Evolutionary conservation across 2,797 vertebrate species (phyloP), one percentile per base, ranked within the genome.

Genomic region (Chelon auratus): DNA sequence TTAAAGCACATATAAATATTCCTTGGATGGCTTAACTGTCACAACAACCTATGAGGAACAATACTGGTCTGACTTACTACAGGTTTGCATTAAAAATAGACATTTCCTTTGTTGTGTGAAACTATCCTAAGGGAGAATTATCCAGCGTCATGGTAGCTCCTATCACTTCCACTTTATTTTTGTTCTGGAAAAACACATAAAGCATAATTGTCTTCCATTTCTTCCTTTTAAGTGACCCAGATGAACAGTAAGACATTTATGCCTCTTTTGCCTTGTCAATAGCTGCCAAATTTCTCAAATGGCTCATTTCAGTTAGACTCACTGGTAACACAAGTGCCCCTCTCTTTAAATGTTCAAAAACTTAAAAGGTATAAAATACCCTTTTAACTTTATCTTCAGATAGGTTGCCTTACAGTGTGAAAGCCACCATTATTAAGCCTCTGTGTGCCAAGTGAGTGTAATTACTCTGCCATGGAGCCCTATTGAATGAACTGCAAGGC

Each of bases 381-480:
- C 24, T 26, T 26, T 26, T 26, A 33, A 7, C 6, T 33, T 8
- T 33, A 33, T 6, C 30, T 33, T 33, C 5, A 33, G 30, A 33
- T 33, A 33, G 30, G 30, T 33, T 33, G 30, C 30, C 30, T 33
- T 33, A 33, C 30, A 33, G 9, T 77, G 12, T 65, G 45, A 80
- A 71, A 70, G 62, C 22, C 26, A 13, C 33, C 1, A 5, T 40
- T 56, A 70, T 83, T 47, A 55, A 76, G 60, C 60, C 33, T 20
- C 20, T 18, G 45, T 22, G 20, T 65, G n/a, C 56, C 15, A 33
- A 45, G 53, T 26, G 57, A 73, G n/a, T 37, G 61, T 77, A 85
- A 86, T 88, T 83, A 72, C 33, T n/a, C 42, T 47, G 60, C 65
- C 51, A 80, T 11, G 37, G 68, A 81, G 60, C 36, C 22, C 18